A percentile compares a stretch with the other conserved stretches of the same genome.
Conservation (phyloP, 2,797 vertebrate species). For the Sebastes wilsoni region DNA sequence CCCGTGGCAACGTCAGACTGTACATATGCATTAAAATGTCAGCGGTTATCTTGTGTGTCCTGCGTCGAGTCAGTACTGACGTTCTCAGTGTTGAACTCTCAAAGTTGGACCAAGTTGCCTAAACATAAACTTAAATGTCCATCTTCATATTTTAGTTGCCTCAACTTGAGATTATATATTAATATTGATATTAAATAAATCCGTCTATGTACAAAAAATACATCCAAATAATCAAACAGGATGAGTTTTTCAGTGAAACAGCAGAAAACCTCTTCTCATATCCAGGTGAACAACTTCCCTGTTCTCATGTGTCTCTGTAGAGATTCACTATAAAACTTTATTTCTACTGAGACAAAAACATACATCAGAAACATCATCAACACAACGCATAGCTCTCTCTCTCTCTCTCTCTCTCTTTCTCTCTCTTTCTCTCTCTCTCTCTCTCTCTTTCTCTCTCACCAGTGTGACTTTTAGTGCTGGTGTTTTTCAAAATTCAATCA, state of each 20-base stretch:
- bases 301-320: background rate
- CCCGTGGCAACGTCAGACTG: background rate
- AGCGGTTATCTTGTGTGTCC: background rate
- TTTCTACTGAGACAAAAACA: background rate
- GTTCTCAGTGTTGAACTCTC: background rate
- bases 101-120: background rate
- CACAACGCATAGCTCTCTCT: background rate
- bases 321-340: background rate
- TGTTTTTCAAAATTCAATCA: constrained; percentile 51
- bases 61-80: background rate
- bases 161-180: background rate
- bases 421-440: background rate
- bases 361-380: background rate
- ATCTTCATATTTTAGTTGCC: background rate
- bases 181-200: background rate
- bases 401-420: background rate
- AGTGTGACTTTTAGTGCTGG: background rate
- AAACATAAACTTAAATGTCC: too few relatives aligned
- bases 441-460: background rate
- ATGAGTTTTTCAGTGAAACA: background rate
- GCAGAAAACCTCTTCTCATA: background rate
- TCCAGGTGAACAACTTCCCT: background rate
- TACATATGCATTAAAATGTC: background rate
- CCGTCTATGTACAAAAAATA: background rate
- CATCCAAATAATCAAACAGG: background rate